Conservation (phyloP, 37 sponge, comb jelly and placozoan genomes). For the Ephydatia muelleri region DNA sequence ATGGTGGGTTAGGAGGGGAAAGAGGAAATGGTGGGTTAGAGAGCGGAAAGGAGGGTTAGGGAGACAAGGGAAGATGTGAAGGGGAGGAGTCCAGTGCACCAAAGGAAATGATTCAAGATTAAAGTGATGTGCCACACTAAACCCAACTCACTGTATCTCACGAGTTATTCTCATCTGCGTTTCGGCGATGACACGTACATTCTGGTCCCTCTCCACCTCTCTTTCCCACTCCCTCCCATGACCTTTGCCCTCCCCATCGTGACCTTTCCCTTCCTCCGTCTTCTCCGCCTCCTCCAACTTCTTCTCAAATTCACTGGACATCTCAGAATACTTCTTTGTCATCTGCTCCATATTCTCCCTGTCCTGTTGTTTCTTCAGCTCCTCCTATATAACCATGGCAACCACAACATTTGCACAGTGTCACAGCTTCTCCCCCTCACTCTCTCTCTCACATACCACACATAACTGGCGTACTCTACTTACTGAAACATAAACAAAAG, state of each 20-base stretch:
- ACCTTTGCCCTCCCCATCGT: background rate
- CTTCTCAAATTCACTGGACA: slow-evolving; percentile 27
- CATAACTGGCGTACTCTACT: too few species aligned
- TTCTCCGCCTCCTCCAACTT: slow-evolving; percentile 12
- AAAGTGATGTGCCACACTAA: too few species aligned
- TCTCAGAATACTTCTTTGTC: slow-evolving; percentile 9
- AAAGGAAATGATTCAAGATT: too few species aligned
- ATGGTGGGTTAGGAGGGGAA: too few species aligned
- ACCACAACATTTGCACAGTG: too few species aligned
- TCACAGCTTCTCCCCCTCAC: too few species aligned
- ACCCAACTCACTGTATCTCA: slow-evolving; percentile 23
- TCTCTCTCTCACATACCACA: too few species aligned
- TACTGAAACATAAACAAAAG: too few species aligned
- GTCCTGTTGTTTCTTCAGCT: slow-evolving; percentile 14
- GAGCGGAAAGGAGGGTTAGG: background rate
- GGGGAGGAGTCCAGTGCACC: background rate
- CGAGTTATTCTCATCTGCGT: slow-evolving; percentile 40
- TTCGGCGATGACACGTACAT: slow-evolving; percentile 31
- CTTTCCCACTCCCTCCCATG: slow-evolving; percentile 31
- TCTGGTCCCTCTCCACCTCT: slow-evolving; percentile 51
- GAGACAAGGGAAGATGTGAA: background rate
- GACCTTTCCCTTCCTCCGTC: background rate
- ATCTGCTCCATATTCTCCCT: slow-evolving; percentile 2
- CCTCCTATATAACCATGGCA: too few species aligned
- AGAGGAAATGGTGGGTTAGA: too few species aligned